phyloP scores from a whole-genome alignment of 2,888 invertebrate species.

The Ditula angustiorana region DNA sequence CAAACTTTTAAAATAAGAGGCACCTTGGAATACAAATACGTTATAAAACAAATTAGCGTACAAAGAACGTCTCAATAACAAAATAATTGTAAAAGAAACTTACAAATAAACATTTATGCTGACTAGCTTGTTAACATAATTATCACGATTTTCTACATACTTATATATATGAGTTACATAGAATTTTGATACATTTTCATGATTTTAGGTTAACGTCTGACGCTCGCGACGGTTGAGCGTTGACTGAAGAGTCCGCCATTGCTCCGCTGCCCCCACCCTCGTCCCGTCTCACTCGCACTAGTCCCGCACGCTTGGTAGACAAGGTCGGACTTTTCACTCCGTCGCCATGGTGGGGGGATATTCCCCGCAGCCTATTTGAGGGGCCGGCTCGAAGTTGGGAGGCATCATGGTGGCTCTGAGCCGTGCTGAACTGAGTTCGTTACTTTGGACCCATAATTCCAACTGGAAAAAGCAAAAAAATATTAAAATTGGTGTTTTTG shows the following conservation, averaged over 20 bases:
- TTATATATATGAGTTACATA: neutral
- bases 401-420: conserved; percentile 62
- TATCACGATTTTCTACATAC: neutral
- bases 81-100: neutral
- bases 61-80: neutral
- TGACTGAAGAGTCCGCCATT: conserved; percentile 55
- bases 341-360: conserved; percentile 55
- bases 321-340: conserved; percentile 68
- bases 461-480: conserved; percentile 63
- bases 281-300: conserved; percentile 53
- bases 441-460: conserved; percentile 82
- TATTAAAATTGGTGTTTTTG: too few relatives aligned
- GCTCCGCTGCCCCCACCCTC: conserved; percentile 54
- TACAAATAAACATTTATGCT: neutral
- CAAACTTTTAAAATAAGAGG: conserved; percentile 38
- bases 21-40: conserved; percentile 45
- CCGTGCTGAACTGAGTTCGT: conserved; percentile 78
- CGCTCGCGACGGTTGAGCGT: conserved; percentile 42
- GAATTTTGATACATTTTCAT: neutral
- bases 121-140: neutral
- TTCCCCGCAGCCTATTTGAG: conserved; percentile 69
- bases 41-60: conserved; percentile 7
- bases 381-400: conserved; percentile 54
- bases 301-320: conserved; percentile 52
- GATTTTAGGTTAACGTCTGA: conserved; percentile 49